Evolutionary conservation across 2,113 vertebrate species (phyloP).

Genomic region (Axis porcinus): DNA sequence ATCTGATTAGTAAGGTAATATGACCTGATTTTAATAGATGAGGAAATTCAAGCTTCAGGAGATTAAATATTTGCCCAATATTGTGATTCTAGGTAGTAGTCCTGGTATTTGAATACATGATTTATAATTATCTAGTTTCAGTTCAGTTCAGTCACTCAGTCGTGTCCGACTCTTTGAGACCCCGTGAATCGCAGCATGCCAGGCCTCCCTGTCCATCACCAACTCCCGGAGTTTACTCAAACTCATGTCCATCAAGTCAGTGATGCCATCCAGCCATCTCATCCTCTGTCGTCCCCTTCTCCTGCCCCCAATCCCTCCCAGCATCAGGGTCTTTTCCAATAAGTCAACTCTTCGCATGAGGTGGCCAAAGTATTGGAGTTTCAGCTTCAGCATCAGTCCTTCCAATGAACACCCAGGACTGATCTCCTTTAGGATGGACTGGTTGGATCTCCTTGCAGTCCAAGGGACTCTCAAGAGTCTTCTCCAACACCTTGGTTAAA

Average conservation of each 20-base stretch:
- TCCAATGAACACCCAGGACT: neutral
- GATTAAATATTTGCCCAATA: neutral
- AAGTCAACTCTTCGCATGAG: neutral
- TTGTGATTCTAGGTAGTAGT: neutral
- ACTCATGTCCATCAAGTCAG: neutral
- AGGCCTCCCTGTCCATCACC: neutral
- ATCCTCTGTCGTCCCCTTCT: neutral
- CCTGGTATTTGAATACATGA: neutral
- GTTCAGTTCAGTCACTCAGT: neutral
- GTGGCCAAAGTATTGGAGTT: neutral
- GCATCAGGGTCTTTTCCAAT: neutral
- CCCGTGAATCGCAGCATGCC: neutral
- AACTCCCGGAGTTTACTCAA: neutral
- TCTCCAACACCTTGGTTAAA: neutral
- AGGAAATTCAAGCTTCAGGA: neutral
- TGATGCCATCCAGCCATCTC: neutral
- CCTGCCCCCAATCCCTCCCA: neutral
- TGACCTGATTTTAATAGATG: neutral
- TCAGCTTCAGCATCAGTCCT: neutral
- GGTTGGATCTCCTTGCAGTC: neutral
- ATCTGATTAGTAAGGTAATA: neutral
- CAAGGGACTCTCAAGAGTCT: neutral
- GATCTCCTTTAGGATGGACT: neutral
- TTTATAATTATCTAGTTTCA: neutral
- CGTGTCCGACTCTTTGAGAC: fast-evolving